Evolutionary conservation across 2,888 invertebrate species (phyloP).

Genomic region (Pilophorus perplexus): DNA sequence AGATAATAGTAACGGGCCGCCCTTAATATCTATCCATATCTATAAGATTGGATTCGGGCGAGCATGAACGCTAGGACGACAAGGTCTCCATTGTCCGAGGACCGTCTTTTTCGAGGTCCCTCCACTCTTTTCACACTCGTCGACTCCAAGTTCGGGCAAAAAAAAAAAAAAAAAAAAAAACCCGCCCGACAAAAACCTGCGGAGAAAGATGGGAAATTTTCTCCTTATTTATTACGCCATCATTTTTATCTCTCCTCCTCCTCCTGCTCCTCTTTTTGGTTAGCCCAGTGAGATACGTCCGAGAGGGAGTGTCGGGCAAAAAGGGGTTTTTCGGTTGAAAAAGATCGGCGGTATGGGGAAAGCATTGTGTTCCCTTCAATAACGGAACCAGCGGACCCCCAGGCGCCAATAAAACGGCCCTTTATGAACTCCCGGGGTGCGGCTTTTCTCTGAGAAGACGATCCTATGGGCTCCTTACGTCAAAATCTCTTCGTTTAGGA

Average conservation of each 20-base stretch:
- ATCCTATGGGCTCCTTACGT: background rate
- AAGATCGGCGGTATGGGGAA: background rate
- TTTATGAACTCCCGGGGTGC: constrained; percentile 18
- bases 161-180: no score
- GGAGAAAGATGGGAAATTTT: background rate
- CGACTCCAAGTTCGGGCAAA: no score
- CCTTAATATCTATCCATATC: no score
- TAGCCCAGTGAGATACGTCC: background rate
- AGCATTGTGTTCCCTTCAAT: constrained; percentile 24
- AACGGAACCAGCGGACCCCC: constrained; percentile 15
- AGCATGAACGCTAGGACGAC: no score
- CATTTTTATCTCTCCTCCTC: constrained; percentile 11
- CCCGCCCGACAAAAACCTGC: background rate
- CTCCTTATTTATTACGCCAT: constrained; percentile 22
- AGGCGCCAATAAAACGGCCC: constrained; percentile 36
- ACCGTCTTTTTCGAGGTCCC: no score
- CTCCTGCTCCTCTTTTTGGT: no score
- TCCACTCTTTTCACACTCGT: no score
- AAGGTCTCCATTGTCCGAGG: no score
- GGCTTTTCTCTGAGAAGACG: background rate
- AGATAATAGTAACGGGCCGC: no score
- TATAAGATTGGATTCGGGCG: no score
- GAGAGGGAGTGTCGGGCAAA: background rate
- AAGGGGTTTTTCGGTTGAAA: background rate
- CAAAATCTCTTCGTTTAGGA: constrained; percentile 16